These are phyloP conservation scores for Saguinus midas DNA, from an alignment of 2,113 vertebrate species.

Conservation along the genomic window DNA sequence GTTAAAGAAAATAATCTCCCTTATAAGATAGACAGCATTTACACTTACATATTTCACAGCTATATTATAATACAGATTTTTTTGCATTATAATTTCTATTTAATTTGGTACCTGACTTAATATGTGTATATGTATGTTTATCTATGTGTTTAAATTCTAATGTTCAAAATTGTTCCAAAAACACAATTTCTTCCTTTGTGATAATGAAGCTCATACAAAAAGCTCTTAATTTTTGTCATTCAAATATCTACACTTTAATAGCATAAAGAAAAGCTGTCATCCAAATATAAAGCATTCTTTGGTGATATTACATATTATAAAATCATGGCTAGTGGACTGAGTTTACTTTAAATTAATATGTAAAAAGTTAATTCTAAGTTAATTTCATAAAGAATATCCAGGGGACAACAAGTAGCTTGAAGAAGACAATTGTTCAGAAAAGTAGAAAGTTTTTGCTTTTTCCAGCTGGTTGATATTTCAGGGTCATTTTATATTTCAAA, in stretches of 20 bases:
- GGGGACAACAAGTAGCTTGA: neutral
- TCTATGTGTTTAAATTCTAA: neutral
- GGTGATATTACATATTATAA: neutral
- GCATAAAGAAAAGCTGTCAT: neutral
- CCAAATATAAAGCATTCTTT: neutral
- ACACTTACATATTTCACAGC: conserved; percentile 10
- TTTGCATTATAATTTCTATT: neutral
- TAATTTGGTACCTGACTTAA: neutral
- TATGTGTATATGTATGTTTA: neutral
- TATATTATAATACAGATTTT: neutral
- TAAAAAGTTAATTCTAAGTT: conserved; percentile 25
- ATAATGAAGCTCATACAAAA: neutral
- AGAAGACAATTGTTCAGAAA: neutral
- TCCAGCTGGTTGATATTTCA: neutral
- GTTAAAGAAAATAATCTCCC: neutral
- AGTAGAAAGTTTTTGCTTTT: neutral
- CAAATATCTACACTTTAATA: neutral
- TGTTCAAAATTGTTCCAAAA: conserved; percentile 1
- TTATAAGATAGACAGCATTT: neutral
- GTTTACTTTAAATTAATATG: neutral
- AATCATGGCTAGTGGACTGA: neutral
- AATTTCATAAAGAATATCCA: neutral
- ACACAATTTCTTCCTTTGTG: neutral
- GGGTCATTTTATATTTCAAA: neutral
- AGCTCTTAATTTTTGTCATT: neutral